Base-by-base conservation (phyloP, 1,140 invertebrate genomes). In the Argopecten irradians region DNA sequence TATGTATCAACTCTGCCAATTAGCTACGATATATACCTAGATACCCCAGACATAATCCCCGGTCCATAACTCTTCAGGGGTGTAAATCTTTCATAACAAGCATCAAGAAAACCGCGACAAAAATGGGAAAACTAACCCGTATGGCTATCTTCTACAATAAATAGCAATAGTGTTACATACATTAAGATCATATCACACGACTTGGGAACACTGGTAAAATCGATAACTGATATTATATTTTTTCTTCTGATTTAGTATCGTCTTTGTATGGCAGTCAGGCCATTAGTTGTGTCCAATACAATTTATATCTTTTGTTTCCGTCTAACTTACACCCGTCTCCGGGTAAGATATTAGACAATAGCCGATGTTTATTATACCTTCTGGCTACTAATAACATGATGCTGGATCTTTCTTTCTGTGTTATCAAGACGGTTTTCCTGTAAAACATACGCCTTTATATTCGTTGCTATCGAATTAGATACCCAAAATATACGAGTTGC, bases 1-100 rank as follows among this genome's bases (percentile, higher is more conserved):
- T 71, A 71, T 71, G 55, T 71, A 71, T 71, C 55, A 71, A 71
- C 55, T 71, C 22, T 71, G 55, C 22, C 55, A 71, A 71, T 71
- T 71, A 71, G 8, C 8, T n/a, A 71, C 55, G 22, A 71, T 71
- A 71, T 28, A 71, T 71, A 71, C 55, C 55, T 71, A 71, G 55
- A 71, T 71, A 71, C 7, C 22, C 55, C n/a, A 71, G 55, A 71
- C 55, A 71, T 3, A 8, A 28, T n/a, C 14, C 28, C 55, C 55
- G 55, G 19, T 22, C 5, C n/a, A n/a, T 71, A 71, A 71, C 55
- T 71, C 55, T 28, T 71, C 22, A 71, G 55, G 0, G 55, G 5
- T 3, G 55, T 71, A 71, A 71, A 71, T 28, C 55, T 71, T n/a
- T 71, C 55, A 71, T n/a, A 11, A 0, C 55, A 71, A 71, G 28